Evolutionary conservation across 64 coral and sea anemone species (phyloP), one percentile per base, ranked within the genome.

Genomic region (Platygyra sinensis): DNA sequence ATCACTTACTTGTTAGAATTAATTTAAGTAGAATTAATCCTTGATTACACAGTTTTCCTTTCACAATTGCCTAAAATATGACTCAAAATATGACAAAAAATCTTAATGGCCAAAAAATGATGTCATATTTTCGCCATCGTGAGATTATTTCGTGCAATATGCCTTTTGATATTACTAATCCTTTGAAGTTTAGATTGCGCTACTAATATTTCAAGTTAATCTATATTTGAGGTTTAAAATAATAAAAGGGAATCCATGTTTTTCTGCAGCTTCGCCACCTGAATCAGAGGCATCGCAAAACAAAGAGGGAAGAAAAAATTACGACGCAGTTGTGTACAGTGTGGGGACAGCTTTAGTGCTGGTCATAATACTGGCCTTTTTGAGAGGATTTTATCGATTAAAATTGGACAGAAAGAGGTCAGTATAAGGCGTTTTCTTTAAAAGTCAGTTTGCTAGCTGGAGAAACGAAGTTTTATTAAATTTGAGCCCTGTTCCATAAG

Each of bases 331-430:
- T 33, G 94, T 96, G 8, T 96, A 96, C 24, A 87, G 87, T 67
- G 94, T 96, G 11, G 94, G 91, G 15, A 85, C 92, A 14, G 91
- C 87, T 18, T 67, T 96, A 2, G 88, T 96, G 38, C 55, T 96
- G 13, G 87, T 96, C 6, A 96, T 96, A 30, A 60, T 93, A 4
- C 60, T 96, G 22, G 91, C 94, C 25, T 96, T 96, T 73, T 63
- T 96, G 46, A 72, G 94, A 65, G 94, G 94, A 46, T 96, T 96
- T 77, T 96, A 93, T 83, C 91, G 94, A 30, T 88, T 96, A 14
- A 89, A 89, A 32, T 82, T 92, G 13, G 94, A 96, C 88, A 89
- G 89, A 74, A 90, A 93, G 12, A 86, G 94, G 94, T 89, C 25
- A 93, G 80, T 85, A 69, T 27, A 46, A 5, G 22, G 25, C 25